Percentiles rank a stretch among this genome's conserved stretches.
These are phyloP conservation scores for Trogon melanurus DNA, from an alignment of 2,113 vertebrate genomes.

Conservation along the genomic window DNA sequence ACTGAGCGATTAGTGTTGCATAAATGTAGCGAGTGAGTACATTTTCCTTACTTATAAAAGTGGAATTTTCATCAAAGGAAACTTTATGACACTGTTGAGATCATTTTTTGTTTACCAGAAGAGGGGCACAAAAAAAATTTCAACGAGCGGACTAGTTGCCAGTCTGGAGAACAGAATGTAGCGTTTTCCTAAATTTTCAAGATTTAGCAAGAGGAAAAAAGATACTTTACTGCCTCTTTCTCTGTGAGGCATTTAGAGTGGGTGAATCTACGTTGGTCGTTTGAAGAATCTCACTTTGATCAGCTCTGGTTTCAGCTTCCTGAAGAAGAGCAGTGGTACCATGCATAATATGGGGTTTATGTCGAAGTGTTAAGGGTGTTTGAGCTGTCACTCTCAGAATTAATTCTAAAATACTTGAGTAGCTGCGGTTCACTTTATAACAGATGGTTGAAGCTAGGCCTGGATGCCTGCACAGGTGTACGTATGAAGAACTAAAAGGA, in stretches of 20 bases:
- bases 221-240: neutral
- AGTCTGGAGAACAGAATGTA: neutral
- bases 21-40: conserved; percentile 88
- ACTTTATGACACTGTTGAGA: neutral
- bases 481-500: neutral
- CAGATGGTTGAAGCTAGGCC: neutral
- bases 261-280: neutral
- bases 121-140: neutral
- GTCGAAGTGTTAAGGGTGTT: neutral
- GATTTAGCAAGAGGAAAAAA: neutral
- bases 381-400: neutral
- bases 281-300: neutral
- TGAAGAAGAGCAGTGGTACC: neutral
- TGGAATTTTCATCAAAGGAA: neutral
- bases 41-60: neutral
- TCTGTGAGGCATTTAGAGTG: neutral
- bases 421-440: neutral
- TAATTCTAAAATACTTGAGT: neutral
- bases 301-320: neutral
- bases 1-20: conserved; percentile 87
- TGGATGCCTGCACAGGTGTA: neutral
- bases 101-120: neutral
- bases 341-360: neutral
- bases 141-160: neutral
- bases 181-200: neutral